Base-by-base conservation (phyloP, 2,888 invertebrate species). In the Ennomos erosarius region DNA sequence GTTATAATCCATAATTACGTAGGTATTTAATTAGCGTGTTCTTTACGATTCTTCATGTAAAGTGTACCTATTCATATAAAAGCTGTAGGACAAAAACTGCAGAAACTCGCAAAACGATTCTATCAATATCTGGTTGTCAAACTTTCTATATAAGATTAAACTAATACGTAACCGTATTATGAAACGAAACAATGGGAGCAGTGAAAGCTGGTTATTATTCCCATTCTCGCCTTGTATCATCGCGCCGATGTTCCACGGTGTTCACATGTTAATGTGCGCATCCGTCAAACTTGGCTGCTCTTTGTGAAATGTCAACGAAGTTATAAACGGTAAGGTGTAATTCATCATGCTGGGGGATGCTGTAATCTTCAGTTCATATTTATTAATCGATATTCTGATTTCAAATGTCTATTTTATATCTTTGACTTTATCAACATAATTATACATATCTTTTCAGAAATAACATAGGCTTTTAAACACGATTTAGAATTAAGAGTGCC, bases 71-170 rank as follows among this genome's bases (percentile, higher is more conserved):
- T 3, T 26, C 26, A 26, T 34, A 11, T 43, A 47, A 58, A 59
- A 53, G 1, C 42, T 36, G 13, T 34, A 26, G 5, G 26, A 5
- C 6, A 26, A 44, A 37, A 52, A 11, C 26, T 26, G 26, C 26
- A 26, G 43, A 40, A 37, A 39, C 12, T 43, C 39, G 51, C 51
- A 1, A 42, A 51, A 46, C 42, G 11, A 50, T 42, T 26, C 36
- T 62, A 59, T 53, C 61, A 52, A 61, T 65, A 68, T 45, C 53
- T 26, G 26, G 80, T 81, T 85, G 79, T 81, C 75, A 76, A 77
- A 85, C 87, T 87, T 87, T 87, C 87, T 80, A 87, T 70, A 70
- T 64, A 59, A 74, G 82, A 84, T 84, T 82, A 83, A 77, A 74
- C 69, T 71, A 55, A 55, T 55, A 81, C 79, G 79, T 82, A 85